These are phyloP conservation scores for Chalcis sispes DNA, from an alignment of 2,888 invertebrate genomes.

Conservation along the genomic window DNA sequence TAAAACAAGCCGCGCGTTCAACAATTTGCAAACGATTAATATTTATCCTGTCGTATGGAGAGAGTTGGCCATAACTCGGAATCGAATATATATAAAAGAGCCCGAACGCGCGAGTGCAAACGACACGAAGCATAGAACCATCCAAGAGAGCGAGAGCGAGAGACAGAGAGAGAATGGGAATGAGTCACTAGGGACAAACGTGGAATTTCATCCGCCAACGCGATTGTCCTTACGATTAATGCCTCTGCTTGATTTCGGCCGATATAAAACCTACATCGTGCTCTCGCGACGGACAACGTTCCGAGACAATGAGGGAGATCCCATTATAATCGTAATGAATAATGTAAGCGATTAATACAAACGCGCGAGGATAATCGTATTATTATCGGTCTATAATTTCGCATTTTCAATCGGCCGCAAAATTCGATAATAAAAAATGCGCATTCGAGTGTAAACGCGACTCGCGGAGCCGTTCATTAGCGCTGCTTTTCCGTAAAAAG, in stretches of 20 bases:
- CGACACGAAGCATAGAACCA: slow-evolving; percentile 25
- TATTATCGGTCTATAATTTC: slow-evolving; percentile 28
- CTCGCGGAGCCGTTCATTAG: too few relatives aligned
- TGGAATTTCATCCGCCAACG: slow-evolving; percentile 20
- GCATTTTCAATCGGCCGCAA: too few relatives aligned
- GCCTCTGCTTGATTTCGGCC: slow-evolving; percentile 30
- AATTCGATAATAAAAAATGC: too few relatives aligned
- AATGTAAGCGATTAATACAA: slow-evolving; percentile 45
- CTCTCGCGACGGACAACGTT: background rate
- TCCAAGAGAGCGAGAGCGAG: slow-evolving; percentile 11
- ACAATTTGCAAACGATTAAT: slow-evolving; percentile 38
- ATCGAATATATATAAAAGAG: slow-evolving; percentile 3
- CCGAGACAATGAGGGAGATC: slow-evolving; percentile 8
- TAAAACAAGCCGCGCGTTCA: slow-evolving; percentile 15
- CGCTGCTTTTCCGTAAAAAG: too few relatives aligned
- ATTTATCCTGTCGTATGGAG: slow-evolving; percentile 35
- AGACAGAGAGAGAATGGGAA: too few relatives aligned
- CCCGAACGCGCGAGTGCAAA: slow-evolving; percentile 17
- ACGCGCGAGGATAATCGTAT: slow-evolving; percentile 38
- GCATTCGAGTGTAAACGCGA: too few relatives aligned
- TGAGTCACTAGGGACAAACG: slow-evolving; percentile 29
- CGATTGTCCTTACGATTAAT: slow-evolving; percentile 53
- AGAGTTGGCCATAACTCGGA: too few relatives aligned
- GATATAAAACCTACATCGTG: too few relatives aligned
- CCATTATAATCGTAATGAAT: slow-evolving; percentile 45